These are phyloP conservation scores for Dromaius novaehollandiae DNA, from an alignment of 2,113 vertebrate genomes.

Conservation along the genomic window DNA sequence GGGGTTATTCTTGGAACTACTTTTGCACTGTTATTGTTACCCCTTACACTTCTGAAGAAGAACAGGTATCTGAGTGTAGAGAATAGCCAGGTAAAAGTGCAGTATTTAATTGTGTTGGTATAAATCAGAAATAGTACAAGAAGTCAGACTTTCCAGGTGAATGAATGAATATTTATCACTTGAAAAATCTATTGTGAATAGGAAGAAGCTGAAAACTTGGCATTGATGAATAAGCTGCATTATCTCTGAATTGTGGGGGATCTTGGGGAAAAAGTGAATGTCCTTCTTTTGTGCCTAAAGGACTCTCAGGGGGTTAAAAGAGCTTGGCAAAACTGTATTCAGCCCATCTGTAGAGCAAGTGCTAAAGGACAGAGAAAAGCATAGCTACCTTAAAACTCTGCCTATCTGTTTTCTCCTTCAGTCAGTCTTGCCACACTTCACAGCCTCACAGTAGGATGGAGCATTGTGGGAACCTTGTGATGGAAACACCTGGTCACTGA, in stretches of 20 bases:
- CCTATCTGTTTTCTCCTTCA: neutral
- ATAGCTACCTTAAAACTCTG: neutral
- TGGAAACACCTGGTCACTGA: neutral
- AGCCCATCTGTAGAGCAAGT: neutral
- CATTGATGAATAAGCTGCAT: conserved; percentile 17
- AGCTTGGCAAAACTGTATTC: neutral
- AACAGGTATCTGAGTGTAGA: neutral
- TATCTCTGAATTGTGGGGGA: conserved; percentile 7
- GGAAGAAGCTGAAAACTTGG: neutral
- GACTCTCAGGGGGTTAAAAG: neutral
- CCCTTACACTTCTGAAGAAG: neutral
- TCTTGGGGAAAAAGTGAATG: neutral
- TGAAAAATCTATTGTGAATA: neutral
- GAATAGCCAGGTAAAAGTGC: neutral
- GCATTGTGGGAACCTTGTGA: neutral
- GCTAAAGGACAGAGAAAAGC: neutral
- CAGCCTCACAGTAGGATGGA: neutral
- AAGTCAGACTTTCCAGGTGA: conserved; percentile 29
- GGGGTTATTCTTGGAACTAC: neutral
- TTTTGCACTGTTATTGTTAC: neutral
- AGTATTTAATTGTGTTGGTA: neutral
- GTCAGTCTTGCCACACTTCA: neutral
- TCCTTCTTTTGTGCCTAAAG: neutral
- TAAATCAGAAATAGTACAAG: neutral
- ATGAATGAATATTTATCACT: conserved; percentile 43